Base-by-base conservation (phyloP, 2,888 invertebrate species). In the Lepidonotus clava region DNA sequence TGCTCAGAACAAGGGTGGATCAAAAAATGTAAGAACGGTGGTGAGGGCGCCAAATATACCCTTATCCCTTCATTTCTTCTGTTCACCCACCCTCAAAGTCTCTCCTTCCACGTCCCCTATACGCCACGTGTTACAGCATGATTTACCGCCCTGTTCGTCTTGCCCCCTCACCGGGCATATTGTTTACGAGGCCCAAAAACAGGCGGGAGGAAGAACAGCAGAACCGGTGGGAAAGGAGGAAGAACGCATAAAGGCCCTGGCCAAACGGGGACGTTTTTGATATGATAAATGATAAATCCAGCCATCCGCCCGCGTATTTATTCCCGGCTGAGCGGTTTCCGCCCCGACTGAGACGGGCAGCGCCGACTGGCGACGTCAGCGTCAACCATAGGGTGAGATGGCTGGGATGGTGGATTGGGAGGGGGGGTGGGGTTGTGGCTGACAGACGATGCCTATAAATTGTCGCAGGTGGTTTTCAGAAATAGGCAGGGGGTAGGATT, bases 381-480 rank as follows among this genome's bases (percentile, higher is more conserved):
- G 46, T 11, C 46, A 11, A 18, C 46, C 8, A 46, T 18, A 46
- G 18, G 46, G 46, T 18, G 8, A 46, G 8, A 46, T 46, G 46
- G 46, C 18, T 46, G 46, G 46, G 46, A 46, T 46, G 46, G 46
- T 8, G n/a, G n/a, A n/a, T n/a, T n/a, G n/a, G n/a, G n/a, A n/a
- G n/a, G n/a, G n/a, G n/a, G 1, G 18, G 71, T 18, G n/a, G 21
- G 21, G 5, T 18, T 36, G 38, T 8, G 36, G 71, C 38, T 71
- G 71, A 71, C 71, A 71, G 38, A 34, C 36, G 71, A 38, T 24
- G 71, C 8, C 71, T 34, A 71, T 71, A 71, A 71, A 71, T 71
- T 38, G 71, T 34, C 38, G 24, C 71, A 71, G 71, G 71, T 71
- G 71, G 71, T 71, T 71, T 38, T 38, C 71, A 71, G 38, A 71